phyloP scores from a whole-genome alignment of 2,888 invertebrate genomes.

The Tanypteryx hageni region DNA sequence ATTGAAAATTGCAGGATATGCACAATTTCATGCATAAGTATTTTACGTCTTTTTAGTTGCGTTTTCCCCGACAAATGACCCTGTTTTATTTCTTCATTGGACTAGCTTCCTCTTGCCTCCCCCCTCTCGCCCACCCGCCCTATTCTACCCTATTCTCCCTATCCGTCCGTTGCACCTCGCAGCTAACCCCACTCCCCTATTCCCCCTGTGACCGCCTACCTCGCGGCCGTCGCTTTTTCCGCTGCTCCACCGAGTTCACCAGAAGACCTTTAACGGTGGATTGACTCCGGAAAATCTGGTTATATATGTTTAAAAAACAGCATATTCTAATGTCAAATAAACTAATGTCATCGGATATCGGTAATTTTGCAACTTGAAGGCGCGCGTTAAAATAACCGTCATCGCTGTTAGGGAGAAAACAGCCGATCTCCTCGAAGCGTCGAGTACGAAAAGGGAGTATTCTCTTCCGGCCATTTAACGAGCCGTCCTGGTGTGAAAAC shows the following conservation, averaged over 20 bases:
- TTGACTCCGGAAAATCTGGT: constrained; percentile 54
- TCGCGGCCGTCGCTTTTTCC: not conserved
- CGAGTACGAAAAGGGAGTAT: not conserved
- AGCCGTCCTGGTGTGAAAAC: not conserved
- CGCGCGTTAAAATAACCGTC: not conserved
- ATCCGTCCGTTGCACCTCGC: constrained; percentile 1
- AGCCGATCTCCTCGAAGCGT: not conserved
- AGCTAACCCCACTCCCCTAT: not conserved
- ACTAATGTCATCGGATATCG: constrained; percentile 35
- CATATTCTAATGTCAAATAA: constrained; percentile 47
- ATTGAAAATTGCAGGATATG: too few species aligned
- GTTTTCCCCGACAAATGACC: not conserved
- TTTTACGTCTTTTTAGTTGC: not conserved
- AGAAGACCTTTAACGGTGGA: constrained; percentile 58
- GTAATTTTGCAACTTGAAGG: constrained; percentile 20
- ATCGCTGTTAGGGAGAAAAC: not conserved
- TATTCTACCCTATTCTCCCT: not conserved
- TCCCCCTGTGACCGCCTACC: constrained; percentile 3
- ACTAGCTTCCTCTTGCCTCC: not conserved
- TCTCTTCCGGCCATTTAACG: not conserved
- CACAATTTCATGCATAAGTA: too few species aligned
- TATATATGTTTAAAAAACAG: constrained; percentile 41
- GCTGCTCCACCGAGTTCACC: not conserved
- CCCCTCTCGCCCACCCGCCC: not conserved
- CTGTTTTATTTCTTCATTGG: not conserved